Base-by-base conservation (phyloP, 2,888 invertebrate genomes). In the Phengaris alcon region DNA sequence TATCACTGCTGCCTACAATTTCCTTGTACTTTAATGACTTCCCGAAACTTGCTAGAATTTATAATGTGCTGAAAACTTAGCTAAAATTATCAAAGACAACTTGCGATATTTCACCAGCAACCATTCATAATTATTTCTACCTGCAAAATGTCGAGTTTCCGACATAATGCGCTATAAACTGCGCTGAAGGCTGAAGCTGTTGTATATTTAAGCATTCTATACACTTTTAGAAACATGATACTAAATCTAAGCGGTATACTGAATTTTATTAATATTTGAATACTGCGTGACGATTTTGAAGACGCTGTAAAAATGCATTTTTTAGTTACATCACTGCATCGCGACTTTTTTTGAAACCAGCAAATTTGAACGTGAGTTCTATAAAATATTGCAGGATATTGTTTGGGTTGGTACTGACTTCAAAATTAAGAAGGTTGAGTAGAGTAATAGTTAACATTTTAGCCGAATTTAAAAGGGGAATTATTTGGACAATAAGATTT, bases 121-220 rank as follows among this genome's bases (percentile, higher is more conserved):
- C n/a, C n/a, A 22, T 22, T 59, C 22, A 59, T 59, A 59, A 59
- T 59, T 59, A 59, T 59, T 59, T 59, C 59, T 10, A 59, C 59
- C 59, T 22, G 22, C 59, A 59, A 22, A 59, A 22, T 59, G 59
- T 22, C 15, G 15, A 8, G 57, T 57, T 15, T 15, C 59, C 22
- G 8, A 15, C 22, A 59, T 10, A 59, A 4, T 59, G 59, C 59
- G 8, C 10, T 22, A 22, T 22, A 22, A 22, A 22, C 22, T 22
- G 22, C 22, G 22, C 22, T 22, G 22, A 22, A 0, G 22, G 22
- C 22, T 22, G 10, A 59, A 59, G 10, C 59, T 22, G 59, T 59
- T 35, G 35, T 35, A 35, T 35, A 35, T 35, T 59, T 22, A 10
- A 22, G 15, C 8, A 22, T 59, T 57, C 15, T 59, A 22, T 59